A percentile compares a stretch with the other conserved stretches of the same genome.
These are phyloP conservation scores for Pogonognathellus flavescens DNA, from an alignment of 1,140 invertebrate genomes.

Conservation along the genomic window DNA sequence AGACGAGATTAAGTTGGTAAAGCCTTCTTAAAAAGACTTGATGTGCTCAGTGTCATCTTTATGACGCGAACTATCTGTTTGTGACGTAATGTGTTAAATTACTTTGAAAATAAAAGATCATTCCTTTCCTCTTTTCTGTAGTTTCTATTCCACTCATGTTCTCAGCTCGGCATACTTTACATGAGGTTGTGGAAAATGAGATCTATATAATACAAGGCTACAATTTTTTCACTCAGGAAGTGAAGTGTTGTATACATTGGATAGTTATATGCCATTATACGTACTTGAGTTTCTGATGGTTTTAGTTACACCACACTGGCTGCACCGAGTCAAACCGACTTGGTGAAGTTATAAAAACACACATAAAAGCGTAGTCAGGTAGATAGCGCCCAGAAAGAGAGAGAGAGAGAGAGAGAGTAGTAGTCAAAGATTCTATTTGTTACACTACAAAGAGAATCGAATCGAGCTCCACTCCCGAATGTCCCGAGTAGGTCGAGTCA, in stretches of 20 bases:
- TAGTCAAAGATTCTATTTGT: conserved; percentile 14
- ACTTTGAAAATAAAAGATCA: conserved; percentile 32
- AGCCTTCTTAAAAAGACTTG: too few relatives aligned
- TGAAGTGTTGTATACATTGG: neutral
- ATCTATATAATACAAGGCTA: neutral
- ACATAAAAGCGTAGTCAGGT: neutral
- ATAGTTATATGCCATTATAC: neutral
- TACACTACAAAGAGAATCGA: conserved; percentile 37
- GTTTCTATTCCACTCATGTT: conserved; percentile 28
- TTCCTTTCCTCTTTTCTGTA: conserved; percentile 29
- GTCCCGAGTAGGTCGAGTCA: conserved; percentile 1
- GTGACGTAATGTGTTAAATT: conserved; percentile 10
- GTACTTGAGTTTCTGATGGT: neutral
- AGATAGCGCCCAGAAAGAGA: neutral
- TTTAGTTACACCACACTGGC: neutral
- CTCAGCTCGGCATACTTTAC: conserved; percentile 13
- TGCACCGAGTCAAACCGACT: neutral
- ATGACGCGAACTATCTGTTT: too few relatives aligned
- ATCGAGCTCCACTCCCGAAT: conserved; percentile 4
- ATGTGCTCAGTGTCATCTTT: too few relatives aligned
- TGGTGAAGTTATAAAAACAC: neutral
- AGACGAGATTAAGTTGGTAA: too few relatives aligned
- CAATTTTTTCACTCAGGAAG: neutral
- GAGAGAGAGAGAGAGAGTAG: neutral
- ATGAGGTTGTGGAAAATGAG: conserved; percentile 17